A percentile compares a stretch with the other conserved stretches of the same genome.
Evolutionary conservation across 2,113 vertebrate genomes (phyloP).

Genomic region (Oreochromis spilurus): DNA sequence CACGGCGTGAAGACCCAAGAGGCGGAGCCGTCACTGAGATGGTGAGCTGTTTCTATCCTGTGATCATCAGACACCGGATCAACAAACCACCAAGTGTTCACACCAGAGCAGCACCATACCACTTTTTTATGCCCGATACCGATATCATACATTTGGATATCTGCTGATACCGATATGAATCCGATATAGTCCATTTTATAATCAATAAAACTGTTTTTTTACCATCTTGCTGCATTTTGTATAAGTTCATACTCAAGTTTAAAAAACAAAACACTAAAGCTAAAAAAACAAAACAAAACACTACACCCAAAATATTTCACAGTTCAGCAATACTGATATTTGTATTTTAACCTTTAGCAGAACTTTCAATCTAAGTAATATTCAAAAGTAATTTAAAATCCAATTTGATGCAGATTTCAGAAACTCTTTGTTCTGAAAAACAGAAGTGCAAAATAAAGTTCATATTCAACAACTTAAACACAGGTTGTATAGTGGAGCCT

Average conservation of each 20-base stretch:
- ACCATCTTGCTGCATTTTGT: background rate
- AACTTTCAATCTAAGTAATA: background rate
- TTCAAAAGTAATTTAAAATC: background rate
- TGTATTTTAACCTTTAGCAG: background rate
- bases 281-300: background rate
- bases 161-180: background rate
- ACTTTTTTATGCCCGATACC: background rate
- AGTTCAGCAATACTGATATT: background rate
- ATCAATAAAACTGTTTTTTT: background rate
- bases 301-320: background rate
- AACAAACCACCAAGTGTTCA: background rate
- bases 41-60: rapidly evolving
- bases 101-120: background rate
- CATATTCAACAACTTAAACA: background rate
- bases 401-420: background rate
- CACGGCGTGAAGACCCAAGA: background rate
- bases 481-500: background rate
- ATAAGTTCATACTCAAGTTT: rapidly evolving
- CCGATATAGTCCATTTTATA: background rate
- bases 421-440: background rate
- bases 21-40: background rate
- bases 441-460: rapidly evolving
- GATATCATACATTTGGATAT: background rate
- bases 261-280: background rate
- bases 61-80: background rate